These are phyloP conservation scores for Kuschelorhynchus macadamiae DNA, from an alignment of 2,888 invertebrate genomes.

Conservation along the genomic window DNA sequence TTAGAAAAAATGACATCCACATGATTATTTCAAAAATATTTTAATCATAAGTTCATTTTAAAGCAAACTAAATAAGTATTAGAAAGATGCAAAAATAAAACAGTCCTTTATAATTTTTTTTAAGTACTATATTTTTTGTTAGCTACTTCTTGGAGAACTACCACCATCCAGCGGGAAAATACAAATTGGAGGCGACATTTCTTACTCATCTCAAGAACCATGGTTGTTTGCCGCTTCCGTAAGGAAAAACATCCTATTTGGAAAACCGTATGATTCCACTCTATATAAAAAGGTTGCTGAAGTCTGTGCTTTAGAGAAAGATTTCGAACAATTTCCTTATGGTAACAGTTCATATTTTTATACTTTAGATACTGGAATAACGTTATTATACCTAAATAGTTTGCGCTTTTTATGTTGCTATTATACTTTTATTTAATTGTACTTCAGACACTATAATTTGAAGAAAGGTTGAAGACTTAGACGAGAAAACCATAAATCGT, in stretches of 20 bases:
- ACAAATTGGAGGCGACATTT: slow-evolving; percentile 70
- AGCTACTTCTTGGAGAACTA: slow-evolving; percentile 75
- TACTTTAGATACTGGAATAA: too few relatives aligned
- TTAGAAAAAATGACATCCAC: too few relatives aligned
- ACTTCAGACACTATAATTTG: too few relatives aligned
- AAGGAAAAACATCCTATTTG: slow-evolving; percentile 80
- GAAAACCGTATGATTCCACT: slow-evolving; percentile 68
- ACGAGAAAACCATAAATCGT: too few relatives aligned
- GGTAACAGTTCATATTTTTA: slow-evolving; percentile 23
- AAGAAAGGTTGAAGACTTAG: too few relatives aligned
- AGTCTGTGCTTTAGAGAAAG: slow-evolving; percentile 75
- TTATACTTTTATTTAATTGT: background rate
- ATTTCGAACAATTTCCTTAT: slow-evolving; percentile 75
- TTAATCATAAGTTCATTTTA: too few relatives aligned
- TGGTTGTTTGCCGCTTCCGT: slow-evolving; percentile 77
- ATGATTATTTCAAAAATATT: too few relatives aligned
- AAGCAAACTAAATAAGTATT: too few relatives aligned
- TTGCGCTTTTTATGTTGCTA: slow-evolving; percentile 2
- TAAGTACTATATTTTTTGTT: background rate
- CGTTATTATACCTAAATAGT: too few relatives aligned
- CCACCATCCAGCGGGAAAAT: slow-evolving; percentile 70
- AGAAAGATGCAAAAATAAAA: too few relatives aligned
- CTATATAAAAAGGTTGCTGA: slow-evolving; percentile 71
- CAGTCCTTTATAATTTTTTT: too few relatives aligned
- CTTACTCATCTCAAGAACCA: slow-evolving; percentile 78